Conservation (phyloP, 1,140 invertebrate genomes). For the Maniola jurtina region DNA sequence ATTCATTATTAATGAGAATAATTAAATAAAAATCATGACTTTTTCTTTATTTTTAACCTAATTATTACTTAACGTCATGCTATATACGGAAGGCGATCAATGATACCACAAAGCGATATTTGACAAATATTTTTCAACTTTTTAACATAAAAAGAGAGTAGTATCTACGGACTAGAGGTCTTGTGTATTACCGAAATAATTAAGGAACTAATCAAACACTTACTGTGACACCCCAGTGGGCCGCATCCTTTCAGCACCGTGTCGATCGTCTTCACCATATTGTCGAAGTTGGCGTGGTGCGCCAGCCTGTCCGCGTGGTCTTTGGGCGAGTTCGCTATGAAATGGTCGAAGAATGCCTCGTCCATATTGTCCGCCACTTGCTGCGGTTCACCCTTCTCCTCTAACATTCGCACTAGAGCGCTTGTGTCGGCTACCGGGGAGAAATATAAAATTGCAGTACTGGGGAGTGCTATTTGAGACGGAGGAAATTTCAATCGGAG, state of each 20-base stretch:
- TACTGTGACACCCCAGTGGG: slow-evolving; percentile 42
- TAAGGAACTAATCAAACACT: slow-evolving; percentile 24
- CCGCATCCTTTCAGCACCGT: slow-evolving; percentile 49
- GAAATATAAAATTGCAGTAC: slow-evolving; percentile 7
- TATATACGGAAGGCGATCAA: no score
- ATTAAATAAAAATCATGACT: no score
- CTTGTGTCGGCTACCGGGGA: slow-evolving; percentile 41
- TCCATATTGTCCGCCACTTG: slow-evolving; percentile 36
- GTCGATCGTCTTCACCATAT: slow-evolving; percentile 47
- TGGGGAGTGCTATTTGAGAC: no score
- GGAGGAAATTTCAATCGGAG: no score
- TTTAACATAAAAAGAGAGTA: no score
- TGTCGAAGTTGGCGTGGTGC: slow-evolving; percentile 50
- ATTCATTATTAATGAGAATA: no score
- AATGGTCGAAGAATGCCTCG: slow-evolving; percentile 47
- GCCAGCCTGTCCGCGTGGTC: slow-evolving; percentile 36
- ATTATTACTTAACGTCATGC: no score
- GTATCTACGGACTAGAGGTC: no score
- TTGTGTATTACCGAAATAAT: not conserved
- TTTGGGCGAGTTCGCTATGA: slow-evolving; percentile 44
- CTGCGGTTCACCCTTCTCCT: slow-evolving; percentile 41
- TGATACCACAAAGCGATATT: no score
- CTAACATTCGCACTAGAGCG: slow-evolving; percentile 41
- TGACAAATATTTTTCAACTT: no score
- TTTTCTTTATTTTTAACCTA: no score